Evolutionary conservation across 2,888 invertebrate species (phyloP), one percentile per base, ranked within the genome.

Genomic region (Amiota mariae): DNA sequence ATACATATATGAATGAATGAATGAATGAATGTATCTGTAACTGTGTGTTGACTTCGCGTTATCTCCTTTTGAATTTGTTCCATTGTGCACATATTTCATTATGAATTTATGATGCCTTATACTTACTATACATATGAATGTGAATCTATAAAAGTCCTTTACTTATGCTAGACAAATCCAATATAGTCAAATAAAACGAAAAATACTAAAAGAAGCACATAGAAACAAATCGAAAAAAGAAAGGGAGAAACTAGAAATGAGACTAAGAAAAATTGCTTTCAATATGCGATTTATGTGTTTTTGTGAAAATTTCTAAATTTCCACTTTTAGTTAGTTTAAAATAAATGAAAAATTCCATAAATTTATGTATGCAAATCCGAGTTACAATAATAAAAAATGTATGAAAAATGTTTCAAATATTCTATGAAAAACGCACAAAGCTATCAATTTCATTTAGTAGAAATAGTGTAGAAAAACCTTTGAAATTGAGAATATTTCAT

Each of bases 61-160:
- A 36, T 36, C 36, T 36, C 6, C 36, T 36, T 36, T 36, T 36
- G 36, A 36, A 36, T 6, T 36, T 36, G 36, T 36, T 36, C 36
- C 36, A 36, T 36, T 36, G 76, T 74, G 80, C 76, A 80, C 82
- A 81, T 88, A 87, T 81, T 83, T 87, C 83, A 87, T 87, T 87
- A 87, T 85, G 82, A 87, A 87, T 88, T 87, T 87, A 87, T 86
- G 88, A 85, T 81, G 85, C 81, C 81, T 84, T 87, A 83, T 87
- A 79, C 76, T 2, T 24, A 74, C 61, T 36, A 36, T 6, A 36
- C 36, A 36, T 36, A 36, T 36, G 36, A 36, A 36, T 36, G 36
- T 36, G 36, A 6, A 36, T 36, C 36, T 36, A 36, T 36, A 36
- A 36, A 36, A 36, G 36, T 36, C 36, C 36, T 36, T 59, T 11